Evolutionary conservation across 2,888 invertebrate genomes (phyloP).

Genomic region (Venusia cambrica): DNA sequence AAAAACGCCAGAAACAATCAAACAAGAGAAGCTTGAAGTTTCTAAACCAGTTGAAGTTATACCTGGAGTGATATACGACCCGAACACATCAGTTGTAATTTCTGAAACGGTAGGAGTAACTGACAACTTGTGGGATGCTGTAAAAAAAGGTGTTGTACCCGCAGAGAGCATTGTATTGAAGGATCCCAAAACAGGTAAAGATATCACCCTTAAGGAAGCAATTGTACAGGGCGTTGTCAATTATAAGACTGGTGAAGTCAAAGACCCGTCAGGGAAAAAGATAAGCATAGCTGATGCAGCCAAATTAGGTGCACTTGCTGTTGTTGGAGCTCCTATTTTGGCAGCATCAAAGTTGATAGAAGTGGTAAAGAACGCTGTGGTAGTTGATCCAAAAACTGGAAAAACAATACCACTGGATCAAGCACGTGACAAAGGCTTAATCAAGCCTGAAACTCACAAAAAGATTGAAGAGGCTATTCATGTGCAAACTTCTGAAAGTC

Average conservation of each 20-base stretch:
- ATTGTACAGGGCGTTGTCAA: constrained; percentile 88
- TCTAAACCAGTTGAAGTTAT: constrained; percentile 79
- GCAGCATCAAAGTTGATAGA: constrained; percentile 85
- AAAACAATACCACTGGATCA: constrained; percentile 86
- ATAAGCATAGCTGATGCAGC: constrained; percentile 87
- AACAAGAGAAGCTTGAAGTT: constrained; percentile 14
- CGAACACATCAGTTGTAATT: constrained; percentile 85
- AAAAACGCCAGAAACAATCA: constrained; percentile 9
- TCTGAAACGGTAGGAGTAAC: constrained; percentile 84
- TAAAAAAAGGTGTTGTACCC: constrained; percentile 87
- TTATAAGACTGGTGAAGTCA: constrained; percentile 84
- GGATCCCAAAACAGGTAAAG: constrained; percentile 85
- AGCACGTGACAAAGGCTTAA: constrained; percentile 85
- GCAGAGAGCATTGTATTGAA: constrained; percentile 84
- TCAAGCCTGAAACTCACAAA: constrained; percentile 70
- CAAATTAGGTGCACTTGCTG: constrained; percentile 87
- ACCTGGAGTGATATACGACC: constrained; percentile 87
- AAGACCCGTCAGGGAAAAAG: constrained; percentile 83
- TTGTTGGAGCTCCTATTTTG: constrained; percentile 87
- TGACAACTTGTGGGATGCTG: constrained; percentile 85
- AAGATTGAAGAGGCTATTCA: constrained; percentile 35
- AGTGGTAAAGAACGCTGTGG: constrained; percentile 80
- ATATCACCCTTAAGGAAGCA: constrained; percentile 88
- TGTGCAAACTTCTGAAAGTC: constrained; percentile 28
- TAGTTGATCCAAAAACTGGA: constrained; percentile 88